phyloP scores from a whole-genome alignment of 2,888 invertebrate genomes.

The Parnassius glacialis region DNA sequence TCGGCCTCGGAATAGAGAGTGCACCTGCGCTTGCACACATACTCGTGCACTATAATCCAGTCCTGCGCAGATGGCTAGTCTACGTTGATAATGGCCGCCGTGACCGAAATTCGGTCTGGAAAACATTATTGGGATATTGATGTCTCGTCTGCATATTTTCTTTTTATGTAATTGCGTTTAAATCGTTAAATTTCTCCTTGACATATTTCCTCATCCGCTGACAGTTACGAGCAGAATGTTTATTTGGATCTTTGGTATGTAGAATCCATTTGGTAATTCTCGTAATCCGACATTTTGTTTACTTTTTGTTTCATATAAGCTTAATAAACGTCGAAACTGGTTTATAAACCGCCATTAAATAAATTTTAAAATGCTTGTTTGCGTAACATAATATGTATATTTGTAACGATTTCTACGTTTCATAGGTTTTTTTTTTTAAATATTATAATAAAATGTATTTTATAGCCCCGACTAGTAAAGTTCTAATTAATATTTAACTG shows the following conservation, averaged over 20 bases:
- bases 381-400: background rate
- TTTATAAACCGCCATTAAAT: background rate
- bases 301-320: slow-evolving; percentile 34
- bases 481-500: no score
- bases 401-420: background rate
- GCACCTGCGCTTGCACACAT: no score
- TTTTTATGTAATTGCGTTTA: slow-evolving; percentile 6
- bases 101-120: no score
- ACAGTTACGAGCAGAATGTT: slow-evolving; percentile 41
- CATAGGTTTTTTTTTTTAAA: no score
- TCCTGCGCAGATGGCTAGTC: no score
- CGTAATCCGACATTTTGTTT: slow-evolving; percentile 40
- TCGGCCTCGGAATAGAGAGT: no score
- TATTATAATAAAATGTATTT: no score
- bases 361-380: background rate
- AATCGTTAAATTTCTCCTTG: slow-evolving; percentile 40
- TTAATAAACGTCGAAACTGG: slow-evolving; percentile 9
- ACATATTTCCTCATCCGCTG: slow-evolving; percentile 39
- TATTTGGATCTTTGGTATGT: slow-evolving; percentile 36
- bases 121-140: background rate
- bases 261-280: slow-evolving; percentile 46
- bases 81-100: no score
- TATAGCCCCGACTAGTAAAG: no score
- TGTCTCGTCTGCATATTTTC: background rate
- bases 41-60: no score